Evolutionary conservation across 2,113 vertebrate genomes (phyloP).

Genomic region (Ondatra zibethicus): DNA sequence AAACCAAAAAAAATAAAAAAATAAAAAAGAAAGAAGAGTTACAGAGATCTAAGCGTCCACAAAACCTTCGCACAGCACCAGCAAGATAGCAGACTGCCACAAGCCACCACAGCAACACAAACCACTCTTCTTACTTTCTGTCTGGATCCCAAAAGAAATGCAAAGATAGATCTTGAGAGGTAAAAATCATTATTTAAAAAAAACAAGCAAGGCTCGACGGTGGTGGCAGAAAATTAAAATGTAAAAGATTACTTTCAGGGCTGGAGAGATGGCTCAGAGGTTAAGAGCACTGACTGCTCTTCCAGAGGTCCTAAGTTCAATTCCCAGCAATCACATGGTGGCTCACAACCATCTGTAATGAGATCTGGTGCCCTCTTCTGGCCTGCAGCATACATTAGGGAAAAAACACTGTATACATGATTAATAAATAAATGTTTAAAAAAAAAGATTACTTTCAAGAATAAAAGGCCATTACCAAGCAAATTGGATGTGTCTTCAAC

Average conservation of each 20-base stretch:
- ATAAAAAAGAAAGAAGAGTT: constrained; percentile 72
- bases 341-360: too few relatives aligned
- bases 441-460: constrained; percentile 28
- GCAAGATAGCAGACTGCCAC: neutral
- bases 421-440: too few relatives aligned
- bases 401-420: too few relatives aligned
- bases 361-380: too few relatives aligned
- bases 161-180: neutral
- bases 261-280: too few relatives aligned
- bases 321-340: too few relatives aligned
- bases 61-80: neutral
- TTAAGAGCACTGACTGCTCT: too few relatives aligned
- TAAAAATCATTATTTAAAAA: constrained; percentile 21
- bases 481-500: constrained; percentile 98
- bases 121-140: neutral
- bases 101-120: neutral
- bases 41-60: neutral
- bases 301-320: too few relatives aligned
- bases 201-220: neutral
- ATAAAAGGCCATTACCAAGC: constrained; percentile 90
- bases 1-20: too few relatives aligned
- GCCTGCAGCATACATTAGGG: too few relatives aligned
- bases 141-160: neutral
- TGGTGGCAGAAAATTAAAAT: neutral
- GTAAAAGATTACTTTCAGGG: too few relatives aligned